Percentiles rank a stretch among this genome's conserved stretches.
Evolutionary conservation across 2,113 vertebrate genomes (phyloP).

Genomic region (Marcusenius ussheri): DNA sequence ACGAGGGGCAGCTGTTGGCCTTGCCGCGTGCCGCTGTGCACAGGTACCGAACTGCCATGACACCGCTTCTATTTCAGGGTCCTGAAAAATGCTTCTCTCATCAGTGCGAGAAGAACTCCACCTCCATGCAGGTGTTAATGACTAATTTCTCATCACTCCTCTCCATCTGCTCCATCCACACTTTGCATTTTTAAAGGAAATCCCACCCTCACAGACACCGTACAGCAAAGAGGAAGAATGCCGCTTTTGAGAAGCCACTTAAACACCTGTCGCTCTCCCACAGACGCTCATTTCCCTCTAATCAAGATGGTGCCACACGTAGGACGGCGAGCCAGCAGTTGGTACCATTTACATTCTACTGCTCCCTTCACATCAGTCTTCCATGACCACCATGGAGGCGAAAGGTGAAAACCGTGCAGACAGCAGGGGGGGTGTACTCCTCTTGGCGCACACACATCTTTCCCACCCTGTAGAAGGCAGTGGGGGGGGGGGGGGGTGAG

Average conservation of each 20-base stretch:
- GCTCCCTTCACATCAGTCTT: not conserved
- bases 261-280: not conserved
- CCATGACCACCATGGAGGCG: not conserved
- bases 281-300: not conserved
- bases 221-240: not conserved
- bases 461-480: not conserved
- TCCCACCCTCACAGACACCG: not conserved
- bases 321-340: not conserved
- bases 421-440: not conserved
- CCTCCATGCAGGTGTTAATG: slow-evolving; percentile 9
- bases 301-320: not conserved
- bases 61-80: not conserved
- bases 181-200: not conserved
- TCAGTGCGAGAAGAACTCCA: slow-evolving; percentile 9
- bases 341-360: not conserved
- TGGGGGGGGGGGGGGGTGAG: no score
- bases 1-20: not conserved
- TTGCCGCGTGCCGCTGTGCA: not conserved
- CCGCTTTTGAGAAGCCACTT: not conserved
- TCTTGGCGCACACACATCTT: not conserved
- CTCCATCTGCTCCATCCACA: not conserved
- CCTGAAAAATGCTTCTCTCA: slow-evolving; percentile 11
- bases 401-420: not conserved
- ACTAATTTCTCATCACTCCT: not conserved
- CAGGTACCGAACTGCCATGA: not conserved